A percentile compares a stretch with the other conserved stretches of the same genome.
phyloP scores from a whole-genome alignment of 2,888 invertebrate species.

The Scaptomyza parva region DNA sequence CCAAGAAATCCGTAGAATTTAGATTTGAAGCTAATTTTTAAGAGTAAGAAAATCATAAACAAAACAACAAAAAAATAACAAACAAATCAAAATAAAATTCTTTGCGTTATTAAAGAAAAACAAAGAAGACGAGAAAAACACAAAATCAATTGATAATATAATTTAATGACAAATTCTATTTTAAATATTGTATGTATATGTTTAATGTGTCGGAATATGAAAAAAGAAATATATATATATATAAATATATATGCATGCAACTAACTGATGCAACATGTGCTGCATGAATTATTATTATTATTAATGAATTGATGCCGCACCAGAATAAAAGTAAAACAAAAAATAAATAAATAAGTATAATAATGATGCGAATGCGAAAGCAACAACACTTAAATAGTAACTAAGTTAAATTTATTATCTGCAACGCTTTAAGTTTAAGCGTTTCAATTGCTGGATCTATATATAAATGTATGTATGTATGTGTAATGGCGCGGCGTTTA shows the following conservation, averaged over 20 bases:
- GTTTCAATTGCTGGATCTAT: constrained; percentile 74
- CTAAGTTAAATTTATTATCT: constrained; percentile 74
- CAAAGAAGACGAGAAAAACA: constrained; percentile 8
- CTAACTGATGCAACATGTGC: constrained; percentile 42
- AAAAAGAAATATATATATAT: constrained; percentile 15
- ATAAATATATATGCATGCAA: constrained; percentile 23
- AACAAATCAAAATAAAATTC: constrained; percentile 70
- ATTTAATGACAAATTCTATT: constrained; percentile 71
- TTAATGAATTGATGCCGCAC: constrained; percentile 50
- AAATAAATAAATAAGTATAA: neutral
- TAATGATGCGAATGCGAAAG: constrained; percentile 42
- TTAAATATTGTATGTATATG: constrained; percentile 80
- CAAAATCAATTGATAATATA: constrained; percentile 74
- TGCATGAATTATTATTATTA: constrained; percentile 53
- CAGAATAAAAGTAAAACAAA: constrained; percentile 4
- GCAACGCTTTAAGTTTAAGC: constrained; percentile 69
- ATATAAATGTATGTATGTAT: constrained; percentile 52
- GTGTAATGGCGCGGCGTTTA: constrained; percentile 56
- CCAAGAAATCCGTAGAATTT: constrained; percentile 65
- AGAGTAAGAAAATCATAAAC: constrained; percentile 55
- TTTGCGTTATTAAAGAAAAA: constrained; percentile 54
- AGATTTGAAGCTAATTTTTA: constrained; percentile 67
- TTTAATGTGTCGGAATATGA: constrained; percentile 79
- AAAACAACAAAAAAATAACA: constrained; percentile 32
- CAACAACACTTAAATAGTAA: constrained; percentile 70